phyloP scores from a whole-genome alignment of 2,888 invertebrate genomes.

The Enoplolaimus lenunculus region DNA sequence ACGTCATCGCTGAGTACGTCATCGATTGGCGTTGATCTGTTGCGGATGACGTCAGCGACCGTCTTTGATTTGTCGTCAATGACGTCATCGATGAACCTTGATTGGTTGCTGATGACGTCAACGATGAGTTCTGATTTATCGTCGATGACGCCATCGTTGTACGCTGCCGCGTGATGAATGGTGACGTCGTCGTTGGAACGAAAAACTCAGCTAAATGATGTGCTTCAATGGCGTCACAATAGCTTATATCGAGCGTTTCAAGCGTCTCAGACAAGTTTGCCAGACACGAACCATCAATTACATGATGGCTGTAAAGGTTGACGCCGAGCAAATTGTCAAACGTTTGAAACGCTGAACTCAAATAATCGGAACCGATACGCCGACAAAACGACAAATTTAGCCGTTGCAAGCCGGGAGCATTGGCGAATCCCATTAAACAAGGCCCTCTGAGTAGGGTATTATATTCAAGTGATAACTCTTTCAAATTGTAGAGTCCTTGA shows the following conservation, averaged over 20 bases:
- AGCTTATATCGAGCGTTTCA: background rate
- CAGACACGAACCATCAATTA: background rate
- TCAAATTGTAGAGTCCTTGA: background rate
- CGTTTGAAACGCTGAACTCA: background rate
- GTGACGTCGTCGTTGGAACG: too few relatives aligned
- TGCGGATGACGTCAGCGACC: too few relatives aligned
- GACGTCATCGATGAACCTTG: background rate
- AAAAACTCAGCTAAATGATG: background rate
- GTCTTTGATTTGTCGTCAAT: too few relatives aligned
- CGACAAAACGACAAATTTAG: background rate
- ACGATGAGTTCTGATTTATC: too few relatives aligned
- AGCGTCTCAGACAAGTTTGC: background rate
- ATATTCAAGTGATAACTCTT: background rate
- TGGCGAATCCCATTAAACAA: background rate
- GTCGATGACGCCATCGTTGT: too few relatives aligned
- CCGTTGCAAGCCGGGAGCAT: background rate
- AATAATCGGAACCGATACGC: background rate
- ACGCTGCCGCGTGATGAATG: too few relatives aligned
- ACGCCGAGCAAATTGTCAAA: background rate
- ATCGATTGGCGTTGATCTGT: background rate
- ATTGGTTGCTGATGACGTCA: too few relatives aligned
- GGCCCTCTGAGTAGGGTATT: background rate
- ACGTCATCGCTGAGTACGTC: too few relatives aligned
- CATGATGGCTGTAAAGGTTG: background rate
- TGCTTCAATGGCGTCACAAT: background rate